Evolutionary conservation across 2,888 invertebrate species (phyloP).

Genomic region (Sminthurinus aureus): DNA sequence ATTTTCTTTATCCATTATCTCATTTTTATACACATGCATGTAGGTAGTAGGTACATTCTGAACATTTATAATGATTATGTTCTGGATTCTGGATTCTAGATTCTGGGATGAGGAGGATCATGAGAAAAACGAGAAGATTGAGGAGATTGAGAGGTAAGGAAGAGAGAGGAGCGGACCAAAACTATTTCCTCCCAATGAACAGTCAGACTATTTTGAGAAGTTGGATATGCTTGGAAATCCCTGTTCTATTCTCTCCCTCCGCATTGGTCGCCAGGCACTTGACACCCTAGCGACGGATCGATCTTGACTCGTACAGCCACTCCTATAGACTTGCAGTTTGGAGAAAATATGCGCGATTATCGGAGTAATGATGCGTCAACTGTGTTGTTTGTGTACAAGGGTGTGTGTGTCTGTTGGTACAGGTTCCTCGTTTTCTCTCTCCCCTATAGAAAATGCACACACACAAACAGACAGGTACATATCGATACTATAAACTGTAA

Average conservation of each 20-base stretch:
- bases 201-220: conserved; percentile 27
- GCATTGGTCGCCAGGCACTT: conserved; percentile 53
- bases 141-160: conserved; percentile 7
- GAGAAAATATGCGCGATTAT: conserved; percentile 54
- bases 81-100: not conserved
- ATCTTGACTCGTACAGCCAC: conserved; percentile 47
- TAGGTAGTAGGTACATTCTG: too few species aligned
- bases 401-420: conserved; percentile 3
- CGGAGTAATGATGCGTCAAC: conserved; percentile 55
- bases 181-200: conserved; percentile 43
- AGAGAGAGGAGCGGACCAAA: conserved; percentile 49
- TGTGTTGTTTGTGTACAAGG: not conserved
- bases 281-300: conserved; percentile 51
- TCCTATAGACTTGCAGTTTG: conserved; percentile 40
- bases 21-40: too few species aligned
- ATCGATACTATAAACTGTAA: too few species aligned
- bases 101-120: not conserved
- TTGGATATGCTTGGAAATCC: conserved; percentile 2
- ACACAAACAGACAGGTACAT: not conserved
- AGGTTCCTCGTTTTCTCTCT: not conserved
- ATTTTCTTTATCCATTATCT: too few species aligned
- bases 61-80: too few species aligned
- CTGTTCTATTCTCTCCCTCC: too few species aligned
- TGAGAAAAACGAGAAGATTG: not conserved
- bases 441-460: not conserved